Evolutionary conservation across 2,113 vertebrate species (phyloP), one percentile per base, ranked within the genome.

Genomic region (Hippocampus guttulatus): DNA sequence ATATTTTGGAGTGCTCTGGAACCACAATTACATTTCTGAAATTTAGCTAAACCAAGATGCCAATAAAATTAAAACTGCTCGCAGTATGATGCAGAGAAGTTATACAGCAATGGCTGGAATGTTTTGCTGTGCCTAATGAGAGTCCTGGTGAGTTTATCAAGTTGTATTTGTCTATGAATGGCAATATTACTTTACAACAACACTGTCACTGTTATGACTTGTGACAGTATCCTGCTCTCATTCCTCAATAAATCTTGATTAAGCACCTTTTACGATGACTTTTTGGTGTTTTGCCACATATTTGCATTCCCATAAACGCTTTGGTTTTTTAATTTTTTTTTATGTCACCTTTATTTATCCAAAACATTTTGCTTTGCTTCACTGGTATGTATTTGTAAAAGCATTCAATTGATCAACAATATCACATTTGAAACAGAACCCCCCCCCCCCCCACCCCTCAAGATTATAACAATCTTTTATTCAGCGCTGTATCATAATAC

Each of bases 301-400:
- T 85, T 87, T 83, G 40, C 70, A 75, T 88, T 58, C 23, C 49
- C 9, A 5, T 25, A 40, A 5, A 7, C 20, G 41, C 12, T 1
- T 38, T 12, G 51, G 9, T 54, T 57, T 4, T 33, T 33, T 0
- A 5, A 33, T 30, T 30, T 30, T 30, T 30, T 3, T 30, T 30
- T 30, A 30, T 33, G 30, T 33, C 30, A 33, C 30, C 30, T 33
- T 33, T 33, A 33, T 33, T 33, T 33, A 33, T 33, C 30, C 30
- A 33, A 33, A 33, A 33, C 30, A 33, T 33, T 33, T 33, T 33
- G 3, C 30, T 30, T 30, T 30, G 30, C 30, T 30, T 30, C 30
- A 30, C 30, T 30, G 30, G 30, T 30, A 30, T 30, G 30, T 30
- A 30, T 1, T 41, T 10, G 11, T 69, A 47, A 10, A 16, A 0